These are phyloP conservation scores for Ametastegia equiseti DNA, from an alignment of 2,888 invertebrate genomes.

Conservation along the genomic window DNA sequence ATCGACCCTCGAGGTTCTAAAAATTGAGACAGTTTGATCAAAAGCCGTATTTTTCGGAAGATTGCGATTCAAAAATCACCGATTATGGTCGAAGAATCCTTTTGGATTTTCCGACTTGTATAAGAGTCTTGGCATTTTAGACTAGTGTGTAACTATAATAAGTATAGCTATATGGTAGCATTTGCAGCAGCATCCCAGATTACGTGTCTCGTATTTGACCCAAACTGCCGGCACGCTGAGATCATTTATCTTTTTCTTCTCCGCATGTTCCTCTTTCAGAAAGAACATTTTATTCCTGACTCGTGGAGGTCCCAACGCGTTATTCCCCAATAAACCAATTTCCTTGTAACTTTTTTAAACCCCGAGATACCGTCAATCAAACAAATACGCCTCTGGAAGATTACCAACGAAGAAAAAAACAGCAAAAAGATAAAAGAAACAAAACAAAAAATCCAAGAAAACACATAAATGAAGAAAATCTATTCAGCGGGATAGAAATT, in stretches of 20 bases:
- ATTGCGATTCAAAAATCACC: not conserved
- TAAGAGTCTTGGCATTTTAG: conserved; percentile 12
- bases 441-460: too few relatives aligned
- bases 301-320: not conserved
- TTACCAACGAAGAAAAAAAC: not conserved
- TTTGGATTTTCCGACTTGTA: not conserved
- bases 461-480: too few relatives aligned
- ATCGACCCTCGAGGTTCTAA: too few relatives aligned
- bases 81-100: not conserved
- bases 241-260: conserved; percentile 28
- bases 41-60: too few relatives aligned
- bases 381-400: not conserved
- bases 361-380: not conserved
- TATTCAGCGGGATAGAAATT: too few relatives aligned
- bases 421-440: not conserved
- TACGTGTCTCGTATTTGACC: conserved; percentile 38
- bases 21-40: too few relatives aligned
- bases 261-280: not conserved
- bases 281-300: conserved; percentile 24
- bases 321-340: conserved; percentile 24
- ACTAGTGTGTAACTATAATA: conserved; percentile 18
- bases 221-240: conserved; percentile 36
- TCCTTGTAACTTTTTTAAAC: conserved; percentile 2
- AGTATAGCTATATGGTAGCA: conserved; percentile 4
- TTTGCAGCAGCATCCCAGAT: conserved; percentile 36